Evolutionary conservation across 2,797 vertebrate species (phyloP).

Genomic region (Nannoperca australis): DNA sequence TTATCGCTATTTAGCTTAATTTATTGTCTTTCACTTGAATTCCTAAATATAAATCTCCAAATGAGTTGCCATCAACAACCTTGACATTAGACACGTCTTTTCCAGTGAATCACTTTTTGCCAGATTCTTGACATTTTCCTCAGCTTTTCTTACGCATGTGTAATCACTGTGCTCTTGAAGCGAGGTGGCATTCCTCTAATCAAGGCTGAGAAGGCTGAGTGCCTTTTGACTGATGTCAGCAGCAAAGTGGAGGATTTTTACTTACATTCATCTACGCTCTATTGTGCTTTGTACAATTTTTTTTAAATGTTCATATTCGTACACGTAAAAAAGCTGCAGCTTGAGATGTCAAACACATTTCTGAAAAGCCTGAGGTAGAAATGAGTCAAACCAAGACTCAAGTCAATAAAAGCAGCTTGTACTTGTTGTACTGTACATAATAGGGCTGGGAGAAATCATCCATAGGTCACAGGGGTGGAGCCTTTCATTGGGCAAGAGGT

Average conservation of each 20-base stretch:
- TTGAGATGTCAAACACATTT: background rate
- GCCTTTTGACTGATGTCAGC: slow-evolving; percentile 23
- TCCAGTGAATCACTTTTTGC: background rate
- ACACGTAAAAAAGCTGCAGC: background rate
- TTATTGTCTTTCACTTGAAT: slow-evolving; percentile 12
- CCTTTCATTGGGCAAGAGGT: background rate
- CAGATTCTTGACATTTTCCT: slow-evolving; percentile 5
- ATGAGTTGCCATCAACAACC: slow-evolving; percentile 7
- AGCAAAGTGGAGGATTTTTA: background rate
- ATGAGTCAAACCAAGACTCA: background rate
- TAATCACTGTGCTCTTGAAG: slow-evolving; percentile 46
- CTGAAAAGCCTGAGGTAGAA: background rate
- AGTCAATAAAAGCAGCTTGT: background rate
- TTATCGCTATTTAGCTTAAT: background rate
- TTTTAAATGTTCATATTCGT: background rate
- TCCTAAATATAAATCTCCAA: slow-evolving; percentile 14
- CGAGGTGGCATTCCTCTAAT: slow-evolving; percentile 47
- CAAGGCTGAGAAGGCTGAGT: slow-evolving; percentile 37
- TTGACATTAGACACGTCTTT: background rate
- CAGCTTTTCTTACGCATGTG: background rate
- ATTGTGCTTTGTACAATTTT: background rate
- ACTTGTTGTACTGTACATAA: background rate
- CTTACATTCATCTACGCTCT: background rate
- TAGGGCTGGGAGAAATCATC: slow-evolving; percentile 2
- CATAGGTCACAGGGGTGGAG: slow-evolving; percentile 7